Evolutionary conservation across 64 coral and sea anemone genomes (phyloP), one percentile per base, ranked within the genome.

Genomic region (Pocillopora damicornis): DNA sequence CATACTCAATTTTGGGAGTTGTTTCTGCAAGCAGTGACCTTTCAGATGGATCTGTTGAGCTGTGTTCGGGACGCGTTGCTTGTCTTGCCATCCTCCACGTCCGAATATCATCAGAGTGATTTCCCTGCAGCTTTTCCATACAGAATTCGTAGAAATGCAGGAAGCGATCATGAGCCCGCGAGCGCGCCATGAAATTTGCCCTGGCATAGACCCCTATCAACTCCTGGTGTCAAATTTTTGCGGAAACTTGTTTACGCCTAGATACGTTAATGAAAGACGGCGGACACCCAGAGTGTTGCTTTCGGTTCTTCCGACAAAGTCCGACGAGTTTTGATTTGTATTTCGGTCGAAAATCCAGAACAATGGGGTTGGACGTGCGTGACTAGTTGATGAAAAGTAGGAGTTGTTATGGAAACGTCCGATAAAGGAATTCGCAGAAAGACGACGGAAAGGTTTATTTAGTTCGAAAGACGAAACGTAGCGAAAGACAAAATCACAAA

Each of bases 1-100:
- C 86, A 61, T 88, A 92, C 9, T 92, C 37, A 20, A 76, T 58
- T 4, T 82, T 58, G 6, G 69, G 63, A 57, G 63, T 14, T 18
- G 81, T 38, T 22, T 30, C 37, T 85, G 65, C 9, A 37, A 1
- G 13, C 65, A 22, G 81, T 16, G n/a, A 45, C 57, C 64, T 17
- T 22, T 85, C 61, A 37, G 42, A 38, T 71, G 81, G 17, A 58
- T 65, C 72, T 63, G 71, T 85, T 85, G 81, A 36, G 63, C 51
- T 14, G 37, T 9, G 69, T n/a, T 65, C 42, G n/a, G 2, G 16
- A 71, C 14, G 13, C 18, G 65, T 60, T 60, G 58, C 15, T 37
- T 13, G 20, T 63, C 0, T 26, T 8, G 58, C 20, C 25, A 71
- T 71, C 25, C 10, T 25, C 20, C 25, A 11, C 67, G 22, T 11